Evolutionary conservation across 2,888 invertebrate species (phyloP).

Genomic region (Melinaea marsaeus): DNA sequence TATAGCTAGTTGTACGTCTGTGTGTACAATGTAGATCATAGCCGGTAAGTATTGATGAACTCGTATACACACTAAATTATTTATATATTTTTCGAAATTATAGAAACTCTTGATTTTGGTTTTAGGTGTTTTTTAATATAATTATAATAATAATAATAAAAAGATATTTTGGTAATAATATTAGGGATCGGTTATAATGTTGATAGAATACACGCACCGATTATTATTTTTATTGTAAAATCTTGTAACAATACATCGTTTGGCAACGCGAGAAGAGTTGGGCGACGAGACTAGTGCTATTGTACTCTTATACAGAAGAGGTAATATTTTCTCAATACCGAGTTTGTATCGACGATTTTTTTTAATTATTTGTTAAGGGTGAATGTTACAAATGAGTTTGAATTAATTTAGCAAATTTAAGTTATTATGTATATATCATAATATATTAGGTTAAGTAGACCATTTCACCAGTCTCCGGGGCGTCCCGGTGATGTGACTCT

Average conservation of each 20-base stretch:
- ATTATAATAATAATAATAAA: too few species aligned
- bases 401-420: slow-evolving; percentile 56
- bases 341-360: not conserved
- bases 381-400: slow-evolving; percentile 60
- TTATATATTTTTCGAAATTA: slow-evolving; percentile 13
- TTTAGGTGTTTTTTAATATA: not conserved
- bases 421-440: slow-evolving; percentile 62
- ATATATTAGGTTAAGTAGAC: slow-evolving; percentile 56
- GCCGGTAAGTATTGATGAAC: slow-evolving; percentile 46
- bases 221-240: not conserved
- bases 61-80: slow-evolving; percentile 14
- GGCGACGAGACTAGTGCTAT: not conserved
- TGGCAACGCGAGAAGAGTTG: not conserved
- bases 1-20: slow-evolving; percentile 69
- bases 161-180: too few species aligned
- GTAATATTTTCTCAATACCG: not conserved
- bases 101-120: not conserved
- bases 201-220: not conserved
- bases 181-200: too few species aligned
- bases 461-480: slow-evolving; percentile 33
- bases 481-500: too few species aligned
- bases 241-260: slow-evolving; percentile 5
- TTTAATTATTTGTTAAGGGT: slow-evolving; percentile 46
- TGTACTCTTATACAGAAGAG: not conserved
- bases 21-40: slow-evolving; percentile 70